Evolutionary conservation across 2,888 invertebrate species (phyloP).

Genomic region (Polyploca ridens): DNA sequence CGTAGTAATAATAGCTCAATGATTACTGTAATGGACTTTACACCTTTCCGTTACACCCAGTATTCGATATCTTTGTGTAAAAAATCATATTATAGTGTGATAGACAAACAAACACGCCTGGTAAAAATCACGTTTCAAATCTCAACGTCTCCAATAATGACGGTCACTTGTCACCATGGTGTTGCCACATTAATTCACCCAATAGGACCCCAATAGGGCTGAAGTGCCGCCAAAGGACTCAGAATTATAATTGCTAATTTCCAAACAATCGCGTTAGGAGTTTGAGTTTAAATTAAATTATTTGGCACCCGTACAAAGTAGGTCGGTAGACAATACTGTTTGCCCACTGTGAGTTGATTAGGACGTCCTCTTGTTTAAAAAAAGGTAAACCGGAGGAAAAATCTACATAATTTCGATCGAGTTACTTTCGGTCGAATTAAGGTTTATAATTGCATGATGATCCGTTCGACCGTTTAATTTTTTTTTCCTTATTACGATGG

Average conservation of each 20-base stretch:
- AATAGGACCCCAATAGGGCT: not conserved
- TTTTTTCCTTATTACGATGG: not conserved
- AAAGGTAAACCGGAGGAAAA: not conserved
- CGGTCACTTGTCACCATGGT: not conserved
- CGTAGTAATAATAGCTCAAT: too few relatives aligned
- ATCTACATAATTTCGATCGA: conserved; percentile 7
- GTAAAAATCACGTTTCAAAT: not conserved
- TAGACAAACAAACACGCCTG: too few relatives aligned
- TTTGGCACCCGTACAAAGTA: conserved; percentile 1
- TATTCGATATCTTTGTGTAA: too few relatives aligned
- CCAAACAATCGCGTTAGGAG: conserved; percentile 15
- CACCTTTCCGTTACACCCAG: too few relatives aligned
- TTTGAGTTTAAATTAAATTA: not conserved
- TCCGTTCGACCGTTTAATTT: not conserved
- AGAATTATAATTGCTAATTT: conserved; percentile 18
- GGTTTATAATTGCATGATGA: conserved; percentile 7
- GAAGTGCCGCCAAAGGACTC: not conserved
- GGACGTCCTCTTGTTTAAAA: not conserved
- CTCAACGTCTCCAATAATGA: not conserved
- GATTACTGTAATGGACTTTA: too few relatives aligned
- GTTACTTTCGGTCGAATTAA: conserved; percentile 1
- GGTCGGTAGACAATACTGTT: conserved; percentile 5
- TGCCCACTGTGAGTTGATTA: conserved; percentile 7
- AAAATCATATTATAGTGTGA: too few relatives aligned
- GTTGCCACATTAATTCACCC: not conserved